Base-by-base conservation (phyloP, 2,888 invertebrate species). In the Laothoe populi region DNA sequence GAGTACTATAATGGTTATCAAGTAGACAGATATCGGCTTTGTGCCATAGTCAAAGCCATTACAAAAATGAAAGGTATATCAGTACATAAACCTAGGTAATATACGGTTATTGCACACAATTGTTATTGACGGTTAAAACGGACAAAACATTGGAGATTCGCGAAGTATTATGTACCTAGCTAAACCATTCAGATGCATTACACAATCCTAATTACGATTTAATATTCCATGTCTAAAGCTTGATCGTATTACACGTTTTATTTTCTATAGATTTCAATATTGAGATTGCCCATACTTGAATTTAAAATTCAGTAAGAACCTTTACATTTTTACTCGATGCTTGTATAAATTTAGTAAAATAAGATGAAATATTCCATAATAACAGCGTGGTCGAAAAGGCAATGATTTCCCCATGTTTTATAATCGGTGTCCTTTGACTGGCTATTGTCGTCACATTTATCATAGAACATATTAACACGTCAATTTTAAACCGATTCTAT, bases 401-500 rank as follows among this genome's bases (percentile, higher is more conserved):
- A 19, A 53, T 10, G 35, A 35, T 1, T 53, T 19, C 16, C 49
- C 49, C 19, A 49, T 53, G 16, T 35, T 19, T n/a, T 26, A 16
- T 31, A 11, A 53, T 19, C 35, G 53, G 53, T 11, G 11, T 53
- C 31, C 11, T 10, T 31, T 53, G 53, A 53, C 53, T 53, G 35
- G 31, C 11, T 53, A 53, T 21, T 53, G 11, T 35, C 19, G 19
- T 16, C 31, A 19, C 53, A 53, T 19, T 31, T 49, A 5, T 31
- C 31, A 4, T 31, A 31, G n/a, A 16, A 5, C 26, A n/a, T 35
- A 53, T 19, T 19, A 35, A 53, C 53, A 53, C 53, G 19, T 35
- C 53, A 21, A 53, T 53, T 53, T 53, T 35, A 35, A 53, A 53
- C 19, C 53, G 53, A 53, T 53, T 10, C 35, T 19, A 35, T 19